These are phyloP conservation scores for Ptiloglossa arizonensis DNA, from an alignment of 1,140 invertebrate species.

Conservation along the genomic window DNA sequence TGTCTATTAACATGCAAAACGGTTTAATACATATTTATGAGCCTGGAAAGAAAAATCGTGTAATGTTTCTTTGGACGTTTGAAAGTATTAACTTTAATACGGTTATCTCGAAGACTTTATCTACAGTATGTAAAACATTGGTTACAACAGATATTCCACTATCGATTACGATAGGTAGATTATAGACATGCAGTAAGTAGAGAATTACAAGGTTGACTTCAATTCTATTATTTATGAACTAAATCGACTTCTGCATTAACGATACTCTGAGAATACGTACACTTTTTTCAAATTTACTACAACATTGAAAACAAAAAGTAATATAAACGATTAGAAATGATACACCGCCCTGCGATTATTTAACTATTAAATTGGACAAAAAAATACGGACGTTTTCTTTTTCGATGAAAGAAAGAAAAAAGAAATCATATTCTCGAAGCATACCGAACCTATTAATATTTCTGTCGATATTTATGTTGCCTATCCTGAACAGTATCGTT, in stretches of 20 bases:
- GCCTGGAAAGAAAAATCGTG: constrained; percentile 16
- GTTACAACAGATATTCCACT: neutral
- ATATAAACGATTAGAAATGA: no score
- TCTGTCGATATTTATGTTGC: no score
- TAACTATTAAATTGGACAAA: no score
- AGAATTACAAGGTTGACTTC: neutral
- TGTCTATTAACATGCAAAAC: constrained; percentile 13
- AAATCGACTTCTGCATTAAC: neutral
- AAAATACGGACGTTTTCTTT: no score
- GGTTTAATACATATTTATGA: constrained; percentile 42
- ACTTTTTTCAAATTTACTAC: no score
- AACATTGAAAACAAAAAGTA: no score
- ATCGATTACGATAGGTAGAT: neutral
- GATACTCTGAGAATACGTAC: no score
- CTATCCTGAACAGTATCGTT: no score
- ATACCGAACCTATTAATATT: no score
- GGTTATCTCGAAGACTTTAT: constrained; percentile 5
- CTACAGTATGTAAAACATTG: neutral
- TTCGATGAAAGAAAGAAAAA: no score
- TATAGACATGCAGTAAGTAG: neutral
- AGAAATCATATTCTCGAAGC: no score
- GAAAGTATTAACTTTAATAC: constrained; percentile 22
- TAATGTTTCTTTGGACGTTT: neutral
- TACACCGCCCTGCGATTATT: no score
- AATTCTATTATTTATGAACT: neutral